These are phyloP conservation scores for Drosophila subquinaria DNA, from an alignment of 2,888 invertebrate genomes.

Conservation along the genomic window DNA sequence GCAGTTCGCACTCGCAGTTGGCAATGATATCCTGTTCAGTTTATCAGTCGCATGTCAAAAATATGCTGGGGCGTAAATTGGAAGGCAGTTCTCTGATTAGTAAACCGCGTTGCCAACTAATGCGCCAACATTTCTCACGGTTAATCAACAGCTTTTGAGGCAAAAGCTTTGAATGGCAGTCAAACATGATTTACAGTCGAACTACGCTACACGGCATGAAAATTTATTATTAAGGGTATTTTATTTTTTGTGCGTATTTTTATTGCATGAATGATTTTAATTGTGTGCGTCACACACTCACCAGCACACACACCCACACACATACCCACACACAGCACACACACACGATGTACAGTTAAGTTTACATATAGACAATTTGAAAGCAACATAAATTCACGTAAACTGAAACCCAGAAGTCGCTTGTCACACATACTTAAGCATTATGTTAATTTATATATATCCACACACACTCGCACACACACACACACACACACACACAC, in stretches of 20 bases:
- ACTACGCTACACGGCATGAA: background rate
- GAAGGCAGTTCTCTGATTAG: constrained; percentile 1
- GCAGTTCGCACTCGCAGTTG: constrained; percentile 28
- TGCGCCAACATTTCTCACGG: background rate
- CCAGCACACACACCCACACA: background rate
- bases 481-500: constrained; percentile 14
- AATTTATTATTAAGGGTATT: constrained; percentile 3
- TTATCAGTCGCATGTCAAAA: constrained; percentile 45
- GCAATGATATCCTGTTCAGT: constrained; percentile 29
- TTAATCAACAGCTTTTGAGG: constrained; percentile 9
- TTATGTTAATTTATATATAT: constrained; percentile 78
- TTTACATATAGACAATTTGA: constrained; percentile 66
- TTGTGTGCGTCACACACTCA: constrained; percentile 48
- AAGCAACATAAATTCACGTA: constrained; percentile 75
- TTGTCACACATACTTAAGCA: constrained; percentile 82
- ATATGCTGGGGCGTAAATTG: constrained; percentile 27
- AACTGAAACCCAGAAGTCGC: constrained; percentile 79
- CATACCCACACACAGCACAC: background rate
- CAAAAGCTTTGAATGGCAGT: constrained; percentile 1
- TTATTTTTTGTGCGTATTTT: constrained; percentile 49
- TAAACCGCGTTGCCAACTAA: constrained; percentile 5
- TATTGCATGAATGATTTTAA: constrained; percentile 74
- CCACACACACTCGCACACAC: constrained; percentile 21
- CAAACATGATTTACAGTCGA: constrained; percentile 3
- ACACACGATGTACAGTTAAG: constrained; percentile 14